These are phyloP conservation scores for Quadroppia sp. DNA, from an alignment of 2,888 invertebrate species.

Conservation along the genomic window DNA sequence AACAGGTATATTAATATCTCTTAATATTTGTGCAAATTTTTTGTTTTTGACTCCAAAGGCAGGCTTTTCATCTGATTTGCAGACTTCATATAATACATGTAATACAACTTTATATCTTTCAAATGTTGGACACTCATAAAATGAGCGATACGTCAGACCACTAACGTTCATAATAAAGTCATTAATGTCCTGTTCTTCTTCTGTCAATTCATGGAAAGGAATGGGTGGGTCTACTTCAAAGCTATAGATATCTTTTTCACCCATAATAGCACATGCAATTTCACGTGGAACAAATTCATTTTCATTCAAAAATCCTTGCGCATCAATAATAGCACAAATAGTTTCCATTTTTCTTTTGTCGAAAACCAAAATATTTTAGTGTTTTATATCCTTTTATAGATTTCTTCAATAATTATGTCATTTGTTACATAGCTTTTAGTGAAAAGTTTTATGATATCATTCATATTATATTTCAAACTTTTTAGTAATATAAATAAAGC, in stretches of 20 bases:
- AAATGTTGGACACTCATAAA: background rate
- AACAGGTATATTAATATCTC: background rate
- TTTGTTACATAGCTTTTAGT: background rate
- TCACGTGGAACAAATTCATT: background rate
- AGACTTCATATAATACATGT: background rate
- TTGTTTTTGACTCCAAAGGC: background rate
- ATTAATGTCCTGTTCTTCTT: background rate
- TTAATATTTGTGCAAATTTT: background rate
- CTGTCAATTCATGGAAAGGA: background rate
- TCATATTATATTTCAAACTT: background rate
- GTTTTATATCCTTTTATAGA: background rate
- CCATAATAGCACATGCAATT: background rate
- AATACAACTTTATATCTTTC: background rate
- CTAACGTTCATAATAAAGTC: background rate
- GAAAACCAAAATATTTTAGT: no score
- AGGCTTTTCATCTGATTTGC: background rate
- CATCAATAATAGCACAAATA: background rate
- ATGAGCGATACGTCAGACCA: background rate
- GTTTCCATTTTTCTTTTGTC: background rate
- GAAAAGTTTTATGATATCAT: background rate
- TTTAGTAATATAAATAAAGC: background rate
- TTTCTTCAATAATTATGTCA: background rate
- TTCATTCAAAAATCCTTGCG: background rate
- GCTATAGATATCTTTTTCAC: background rate
- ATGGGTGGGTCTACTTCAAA: background rate